A percentile compares a stretch with the other conserved stretches of the same genome.
phyloP scores from a whole-genome alignment of 64 coral and sea anemone genomes.

The Astreopora myriophthalma region DNA sequence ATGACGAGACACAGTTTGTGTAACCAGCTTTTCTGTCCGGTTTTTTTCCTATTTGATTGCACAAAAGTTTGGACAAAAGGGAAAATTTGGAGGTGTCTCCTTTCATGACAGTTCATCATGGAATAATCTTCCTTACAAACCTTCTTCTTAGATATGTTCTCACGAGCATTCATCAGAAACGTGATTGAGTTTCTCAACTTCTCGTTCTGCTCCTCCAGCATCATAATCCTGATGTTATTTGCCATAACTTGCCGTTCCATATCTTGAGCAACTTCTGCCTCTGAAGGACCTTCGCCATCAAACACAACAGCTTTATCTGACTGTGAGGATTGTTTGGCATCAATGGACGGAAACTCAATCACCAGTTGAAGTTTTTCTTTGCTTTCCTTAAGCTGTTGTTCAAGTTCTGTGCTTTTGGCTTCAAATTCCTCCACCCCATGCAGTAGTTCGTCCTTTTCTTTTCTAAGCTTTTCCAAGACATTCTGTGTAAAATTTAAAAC shows the following conservation, averaged over 20 bases:
- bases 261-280: conserved; percentile 77
- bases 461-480: conserved; percentile 70
- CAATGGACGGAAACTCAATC: conserved; percentile 74
- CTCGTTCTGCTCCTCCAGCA: conserved; percentile 89
- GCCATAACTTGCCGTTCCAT: conserved; percentile 96
- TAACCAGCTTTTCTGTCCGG: too few species aligned
- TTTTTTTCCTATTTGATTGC: background rate
- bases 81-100: background rate
- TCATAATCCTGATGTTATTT: conserved; percentile 90
- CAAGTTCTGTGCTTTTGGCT: conserved; percentile 36
- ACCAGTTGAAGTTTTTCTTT: conserved; percentile 86
- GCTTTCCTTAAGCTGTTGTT: conserved; percentile 62
- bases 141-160: conserved; percentile 57
- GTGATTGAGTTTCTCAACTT: conserved; percentile 88
- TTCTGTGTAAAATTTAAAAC: conserved; percentile 25
- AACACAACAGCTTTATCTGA: conserved; percentile 36
- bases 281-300: conserved; percentile 50
- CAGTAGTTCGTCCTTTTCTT: conserved; percentile 75
- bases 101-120: background rate
- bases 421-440: conserved; percentile 65
- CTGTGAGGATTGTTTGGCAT: conserved; percentile 31
- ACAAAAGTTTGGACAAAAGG: background rate
- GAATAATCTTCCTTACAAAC: background rate
- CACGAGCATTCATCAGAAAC: conserved; percentile 56
- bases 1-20: too few species aligned